phyloP scores from a whole-genome alignment of 2,888 invertebrate genomes.

The Myopa tessellatipennis region DNA sequence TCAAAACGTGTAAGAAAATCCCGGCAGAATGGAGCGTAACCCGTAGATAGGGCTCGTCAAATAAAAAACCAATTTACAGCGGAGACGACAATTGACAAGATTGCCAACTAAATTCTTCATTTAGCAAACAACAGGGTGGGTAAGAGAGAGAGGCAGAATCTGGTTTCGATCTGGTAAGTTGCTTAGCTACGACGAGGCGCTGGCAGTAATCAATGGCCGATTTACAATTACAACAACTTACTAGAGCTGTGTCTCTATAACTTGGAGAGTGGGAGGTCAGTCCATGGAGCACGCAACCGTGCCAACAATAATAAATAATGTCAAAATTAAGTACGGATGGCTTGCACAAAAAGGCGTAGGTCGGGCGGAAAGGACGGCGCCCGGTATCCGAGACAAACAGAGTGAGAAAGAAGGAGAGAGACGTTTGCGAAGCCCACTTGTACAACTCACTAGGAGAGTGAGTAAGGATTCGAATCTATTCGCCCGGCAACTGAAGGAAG shows the following conservation, averaged over 20 bases:
- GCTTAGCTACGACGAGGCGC: not conserved
- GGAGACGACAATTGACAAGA: conserved; percentile 35
- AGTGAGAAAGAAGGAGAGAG: conserved; percentile 15
- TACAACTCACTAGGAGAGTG: conserved; percentile 11
- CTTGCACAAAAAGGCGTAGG: conserved; percentile 54
- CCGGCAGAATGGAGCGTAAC: not conserved
- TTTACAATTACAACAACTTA: not conserved
- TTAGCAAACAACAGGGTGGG: conserved; percentile 4
- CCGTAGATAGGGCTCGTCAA: not conserved
- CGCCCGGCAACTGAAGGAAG: not conserved
- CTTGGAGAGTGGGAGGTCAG: conserved; percentile 1
- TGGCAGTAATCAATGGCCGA: conserved; percentile 23
- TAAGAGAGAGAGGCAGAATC: not conserved
- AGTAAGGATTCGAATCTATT: not conserved
- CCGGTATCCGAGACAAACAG: not conserved
- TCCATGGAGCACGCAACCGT: not conserved
- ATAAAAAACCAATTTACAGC: conserved; percentile 36
- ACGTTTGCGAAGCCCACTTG: not conserved
- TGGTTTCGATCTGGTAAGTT: conserved; percentile 7
- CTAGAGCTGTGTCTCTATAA: not conserved
- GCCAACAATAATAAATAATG: conserved; percentile 50
- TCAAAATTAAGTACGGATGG: conserved; percentile 55
- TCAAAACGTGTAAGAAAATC: not conserved
- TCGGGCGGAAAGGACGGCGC: conserved; percentile 33
- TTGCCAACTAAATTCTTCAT: conserved; percentile 36